Evolutionary conservation across 2,888 invertebrate species (phyloP), one percentile per base, ranked within the genome.

Genomic region (Cosmia pyralina): DNA sequence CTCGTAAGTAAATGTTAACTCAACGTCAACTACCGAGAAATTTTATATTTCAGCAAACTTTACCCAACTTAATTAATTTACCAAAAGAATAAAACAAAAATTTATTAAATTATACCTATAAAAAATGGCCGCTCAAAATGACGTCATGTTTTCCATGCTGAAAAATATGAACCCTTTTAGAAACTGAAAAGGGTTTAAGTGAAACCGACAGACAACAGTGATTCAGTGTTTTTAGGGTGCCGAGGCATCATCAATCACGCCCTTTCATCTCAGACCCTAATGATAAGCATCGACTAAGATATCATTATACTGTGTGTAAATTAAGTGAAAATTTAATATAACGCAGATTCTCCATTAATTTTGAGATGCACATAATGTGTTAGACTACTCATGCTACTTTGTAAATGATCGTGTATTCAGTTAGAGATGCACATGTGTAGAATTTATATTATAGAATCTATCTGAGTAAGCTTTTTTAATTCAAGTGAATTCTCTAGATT

Each of bases 171-270:
- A 84, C 82, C 87, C 85, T 88, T 87, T 86, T 81, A 82, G 69
- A 81, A 77, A 71, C 70, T 81, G 84, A 87, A 88, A 90, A 89
- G 88, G 89, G 89, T 88, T 88, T 85, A 84, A 88, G 90, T 87
- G 85, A 87, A 90, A 88, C 84, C 87, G 86, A 89, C 89, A 88
- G 90, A 90, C 88, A 90, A 88, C 91, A 90, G 90, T 93, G 93
- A 93, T 88, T 91, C 89, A 86, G 88, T 88, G 86, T 85, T 92
- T 92, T 90, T 85, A 77, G 75, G 69, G 66, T 72, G 80, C 70
- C 75, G 73, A 76, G 72, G 74, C 78, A 88, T 87, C 92, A 92
- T 93, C 91, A 90, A 92, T 92, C 92, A 91, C 81, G 66, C 60
- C 67, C 84, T 85, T 90, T 89, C 86, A 89, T 82, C 82, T 78